Base-by-base conservation (phyloP, 2,797 vertebrate species). In the Labroides dimidiatus region DNA sequence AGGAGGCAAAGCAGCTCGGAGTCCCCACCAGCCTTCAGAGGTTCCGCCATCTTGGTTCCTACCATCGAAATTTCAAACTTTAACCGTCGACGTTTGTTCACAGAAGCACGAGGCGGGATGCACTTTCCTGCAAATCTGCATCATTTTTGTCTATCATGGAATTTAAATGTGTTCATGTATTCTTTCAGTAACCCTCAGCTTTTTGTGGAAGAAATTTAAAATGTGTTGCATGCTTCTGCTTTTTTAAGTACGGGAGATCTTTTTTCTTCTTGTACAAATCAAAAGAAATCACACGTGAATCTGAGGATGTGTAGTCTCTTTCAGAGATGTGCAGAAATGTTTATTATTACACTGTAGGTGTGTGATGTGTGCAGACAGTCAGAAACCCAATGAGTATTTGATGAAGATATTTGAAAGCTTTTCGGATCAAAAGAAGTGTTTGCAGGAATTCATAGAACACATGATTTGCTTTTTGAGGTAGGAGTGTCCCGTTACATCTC, bases 11-110 rank as follows among this genome's bases (percentile, higher is more conserved):
- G 44, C 81, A 44, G 78, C 55, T 20, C 39, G 36, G 39, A 42
- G 13, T 65, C 64, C 71, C 78, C 64, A 69, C 58, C 72, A 64
- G 41, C 77, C 50, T 53, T 77, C 72, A 60, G 54, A 64, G 19
- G 59, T 87, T 89, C 91, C 92, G 84, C 91, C 93, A 94, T 93
- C 84, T 94, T 94, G 86, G 87, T 90, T 93, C 87, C 89, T 85
- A 80, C 80, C 68, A 21, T 78, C 14, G 51, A 78, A 70, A 84
- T 75, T 74, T 79, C 53, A 43, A 81, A 81, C 82, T 72, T 21
- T 37, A 77, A 80, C 79, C 21, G 42, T 78, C 59, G 4, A 2
- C 4, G 21, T 70, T 77, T 60, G 57, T 72, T 60, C 48, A 15
- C 13, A 36, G 17, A 59, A 63, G 45, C 56, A 12, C 13, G 0